Conservation (phyloP, 2,888 invertebrate genomes). For the Tenthredo scrophulariae region DNA sequence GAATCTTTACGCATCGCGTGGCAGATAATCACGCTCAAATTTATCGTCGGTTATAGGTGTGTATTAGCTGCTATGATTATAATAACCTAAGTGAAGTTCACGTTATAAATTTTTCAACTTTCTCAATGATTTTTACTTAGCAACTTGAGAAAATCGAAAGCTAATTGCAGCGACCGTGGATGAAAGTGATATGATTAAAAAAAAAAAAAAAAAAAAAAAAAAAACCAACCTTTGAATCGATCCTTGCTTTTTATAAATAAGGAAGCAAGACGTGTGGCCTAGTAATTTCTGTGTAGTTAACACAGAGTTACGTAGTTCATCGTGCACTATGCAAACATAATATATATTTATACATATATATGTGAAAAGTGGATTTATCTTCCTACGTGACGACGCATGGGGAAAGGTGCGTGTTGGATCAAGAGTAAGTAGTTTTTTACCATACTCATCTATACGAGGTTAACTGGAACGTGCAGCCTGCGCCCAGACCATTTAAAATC, state of each 20-base stretch:
- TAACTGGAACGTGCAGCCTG: conserved; percentile 46
- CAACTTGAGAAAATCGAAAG: not conserved
- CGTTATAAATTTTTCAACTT: conserved; percentile 13
- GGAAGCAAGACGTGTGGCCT: conserved; percentile 4
- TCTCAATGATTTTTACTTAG: conserved; percentile 22
- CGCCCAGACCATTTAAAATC: conserved; percentile 20
- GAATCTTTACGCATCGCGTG: conserved; percentile 26
- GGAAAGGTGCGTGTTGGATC: conserved; percentile 46
- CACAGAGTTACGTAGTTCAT: conserved; percentile 25
- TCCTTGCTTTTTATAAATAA: not conserved
- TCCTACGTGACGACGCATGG: conserved; percentile 5
- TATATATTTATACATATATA: not conserved
- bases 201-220: not conserved
- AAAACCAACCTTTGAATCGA: too few species aligned
- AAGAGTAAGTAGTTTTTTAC: conserved; percentile 47
- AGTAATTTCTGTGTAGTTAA: conserved; percentile 33
- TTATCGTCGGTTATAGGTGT: not conserved
- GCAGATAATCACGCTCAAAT: conserved; percentile 5
- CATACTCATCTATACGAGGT: conserved; percentile 28
- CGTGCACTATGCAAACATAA: not conserved
- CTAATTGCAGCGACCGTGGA: not conserved
- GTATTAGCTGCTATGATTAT: not conserved
- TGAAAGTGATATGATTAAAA: conserved; percentile 18
- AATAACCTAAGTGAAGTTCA: not conserved
- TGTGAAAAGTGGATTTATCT: conserved; percentile 7